Conservation (phyloP, 1,140 invertebrate species). For the Dufourea novaeangliae region DNA sequence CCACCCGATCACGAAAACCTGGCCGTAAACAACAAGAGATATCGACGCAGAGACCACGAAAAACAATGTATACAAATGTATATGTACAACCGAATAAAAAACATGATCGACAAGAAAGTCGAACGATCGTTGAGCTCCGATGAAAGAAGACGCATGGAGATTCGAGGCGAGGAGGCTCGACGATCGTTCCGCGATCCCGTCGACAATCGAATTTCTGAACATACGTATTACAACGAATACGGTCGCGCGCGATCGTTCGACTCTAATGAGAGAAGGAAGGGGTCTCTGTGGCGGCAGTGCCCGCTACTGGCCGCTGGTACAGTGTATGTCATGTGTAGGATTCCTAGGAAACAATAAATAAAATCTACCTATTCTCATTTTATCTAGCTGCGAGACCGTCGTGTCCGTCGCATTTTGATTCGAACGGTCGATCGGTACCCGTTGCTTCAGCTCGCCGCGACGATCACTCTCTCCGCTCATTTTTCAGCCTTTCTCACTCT, state of each 20-base stretch:
- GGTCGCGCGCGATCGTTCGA: constrained; percentile 43
- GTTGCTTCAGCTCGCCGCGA: not conserved
- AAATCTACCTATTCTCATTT: constrained; percentile 78
- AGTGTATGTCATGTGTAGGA: constrained; percentile 39
- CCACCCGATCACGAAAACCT: constrained; percentile 25
- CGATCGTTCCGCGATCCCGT: not conserved
- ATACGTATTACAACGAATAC: no score
- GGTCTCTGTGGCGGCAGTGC: constrained; percentile 71
- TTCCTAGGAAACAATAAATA: constrained; percentile 80
- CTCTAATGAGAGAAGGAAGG: constrained; percentile 58
- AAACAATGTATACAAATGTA: constrained; percentile 61
- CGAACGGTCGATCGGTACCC: constrained; percentile 64
- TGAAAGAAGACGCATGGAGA: no score
- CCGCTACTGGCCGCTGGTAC: constrained; percentile 74
- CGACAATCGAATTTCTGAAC: not conserved
- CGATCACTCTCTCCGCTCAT: not conserved
- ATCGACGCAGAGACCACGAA: constrained; percentile 41
- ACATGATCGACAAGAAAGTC: constrained; percentile 44
- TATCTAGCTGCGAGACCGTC: constrained; percentile 69
- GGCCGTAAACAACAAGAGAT: constrained; percentile 6
- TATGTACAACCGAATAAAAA: constrained; percentile 69
- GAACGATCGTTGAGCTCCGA: not conserved
- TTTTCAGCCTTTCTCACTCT: no score
- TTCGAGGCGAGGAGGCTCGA: no score
- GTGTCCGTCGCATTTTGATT: constrained; percentile 69